Evolutionary conservation across 2,113 vertebrate species (phyloP).

Genomic region (Varanus komodoensis): DNA sequence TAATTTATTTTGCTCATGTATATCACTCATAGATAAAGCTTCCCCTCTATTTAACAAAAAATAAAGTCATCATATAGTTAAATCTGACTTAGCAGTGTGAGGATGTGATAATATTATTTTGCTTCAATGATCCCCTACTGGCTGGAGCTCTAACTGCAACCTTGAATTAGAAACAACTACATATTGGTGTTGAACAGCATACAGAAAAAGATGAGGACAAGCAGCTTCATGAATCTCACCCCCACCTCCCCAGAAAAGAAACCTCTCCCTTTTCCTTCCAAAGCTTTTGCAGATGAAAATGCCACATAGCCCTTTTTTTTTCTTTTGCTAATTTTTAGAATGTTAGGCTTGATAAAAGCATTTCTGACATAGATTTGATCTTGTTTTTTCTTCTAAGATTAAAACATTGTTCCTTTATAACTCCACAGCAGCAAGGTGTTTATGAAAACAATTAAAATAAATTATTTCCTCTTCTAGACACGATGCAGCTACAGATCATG

Average conservation of each 20-base stretch:
- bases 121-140: neutral
- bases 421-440: slow-evolving; percentile 31
- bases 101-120: neutral
- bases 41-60: no score
- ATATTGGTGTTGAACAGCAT: neutral
- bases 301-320: neutral
- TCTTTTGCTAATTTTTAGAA: neutral
- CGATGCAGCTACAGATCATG: neutral
- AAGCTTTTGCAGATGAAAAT: neutral
- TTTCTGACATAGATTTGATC: neutral
- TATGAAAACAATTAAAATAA: slow-evolving; percentile 52
- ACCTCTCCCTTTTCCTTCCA: neutral
- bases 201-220: neutral
- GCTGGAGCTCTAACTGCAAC: neutral
- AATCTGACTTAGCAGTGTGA: neutral
- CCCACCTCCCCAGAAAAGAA: neutral
- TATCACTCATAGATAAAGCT: no score
- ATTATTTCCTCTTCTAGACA: slow-evolving; percentile 17
- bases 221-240: neutral
- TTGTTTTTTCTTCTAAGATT: slow-evolving; percentile 17
- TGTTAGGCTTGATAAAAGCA: neutral
- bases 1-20: no score
- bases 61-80: neutral
- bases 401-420: slow-evolving; percentile 15
- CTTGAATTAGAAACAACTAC: neutral